phyloP scores from a whole-genome alignment of 37 sponge, comb jelly and placozoan genomes.

The Ianthella basta region DNA sequence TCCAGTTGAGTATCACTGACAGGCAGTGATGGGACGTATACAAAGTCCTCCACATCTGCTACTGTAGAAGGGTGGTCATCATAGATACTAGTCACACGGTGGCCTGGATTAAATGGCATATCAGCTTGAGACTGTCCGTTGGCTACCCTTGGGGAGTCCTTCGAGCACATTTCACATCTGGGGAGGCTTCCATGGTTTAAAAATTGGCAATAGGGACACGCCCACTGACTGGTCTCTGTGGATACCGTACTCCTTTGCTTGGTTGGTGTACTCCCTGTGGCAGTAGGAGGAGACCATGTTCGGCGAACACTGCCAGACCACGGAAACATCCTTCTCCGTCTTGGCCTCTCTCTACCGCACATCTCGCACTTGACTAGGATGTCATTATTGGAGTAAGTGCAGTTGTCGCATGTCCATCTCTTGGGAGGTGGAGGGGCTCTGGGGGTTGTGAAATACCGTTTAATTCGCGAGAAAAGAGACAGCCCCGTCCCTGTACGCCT shows the following conservation, averaged over 20 bases:
- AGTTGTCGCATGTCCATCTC: slow-evolving; percentile 45
- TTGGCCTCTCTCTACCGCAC: slow-evolving; percentile 31
- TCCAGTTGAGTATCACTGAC: background rate
- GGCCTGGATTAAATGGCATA: background rate
- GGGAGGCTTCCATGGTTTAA: background rate
- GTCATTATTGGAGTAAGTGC: slow-evolving; percentile 45
- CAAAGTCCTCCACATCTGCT: too few relatives aligned
- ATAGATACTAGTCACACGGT: background rate
- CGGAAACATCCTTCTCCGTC: background rate
- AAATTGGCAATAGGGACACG: slow-evolving; percentile 21
- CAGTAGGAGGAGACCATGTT: background rate
- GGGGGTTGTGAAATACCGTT: background rate
- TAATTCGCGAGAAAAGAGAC: background rate
- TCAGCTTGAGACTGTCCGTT: background rate
- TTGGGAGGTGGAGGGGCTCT: background rate
- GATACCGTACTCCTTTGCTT: too few relatives aligned
- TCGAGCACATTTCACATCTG: background rate
- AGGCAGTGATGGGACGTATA: background rate
- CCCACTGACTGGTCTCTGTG: slow-evolving; percentile 15
- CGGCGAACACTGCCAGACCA: background rate
- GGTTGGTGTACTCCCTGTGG: too few relatives aligned
- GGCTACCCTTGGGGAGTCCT: background rate
- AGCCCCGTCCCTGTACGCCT: too few relatives aligned
- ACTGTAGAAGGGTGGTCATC: background rate
- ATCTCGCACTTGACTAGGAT: slow-evolving; percentile 24